phyloP scores from a whole-genome alignment of 2,888 invertebrate genomes.

The Trisateles emortualis region DNA sequence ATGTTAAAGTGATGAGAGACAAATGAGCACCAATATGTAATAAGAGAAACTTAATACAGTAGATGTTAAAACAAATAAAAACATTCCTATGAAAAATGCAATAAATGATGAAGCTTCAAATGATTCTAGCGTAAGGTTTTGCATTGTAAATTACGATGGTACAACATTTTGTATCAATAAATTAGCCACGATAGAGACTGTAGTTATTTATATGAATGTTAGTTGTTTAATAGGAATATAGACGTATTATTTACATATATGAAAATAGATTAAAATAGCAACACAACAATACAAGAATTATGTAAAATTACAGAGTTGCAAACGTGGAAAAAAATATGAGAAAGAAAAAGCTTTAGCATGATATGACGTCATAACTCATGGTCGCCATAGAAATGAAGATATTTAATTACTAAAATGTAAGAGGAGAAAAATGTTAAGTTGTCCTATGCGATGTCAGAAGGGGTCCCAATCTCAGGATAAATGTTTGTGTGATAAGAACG shows the following conservation, averaged over 20 bases:
- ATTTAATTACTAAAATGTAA: too few relatives aligned
- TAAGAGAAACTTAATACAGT: conserved; percentile 41
- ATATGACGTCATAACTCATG: too few relatives aligned
- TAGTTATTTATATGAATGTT: conserved; percentile 82
- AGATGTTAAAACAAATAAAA: conserved; percentile 37
- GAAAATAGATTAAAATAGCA: background rate
- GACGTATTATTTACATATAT: conserved; percentile 12
- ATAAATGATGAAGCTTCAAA: conserved; percentile 55
- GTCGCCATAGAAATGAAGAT: too few relatives aligned
- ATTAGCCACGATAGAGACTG: conserved; percentile 78
- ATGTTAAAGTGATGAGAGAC: conserved; percentile 52
- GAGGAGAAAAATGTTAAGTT: too few relatives aligned
- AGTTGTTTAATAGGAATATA: conserved; percentile 64
- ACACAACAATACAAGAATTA: background rate
- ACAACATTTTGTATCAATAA: conserved; percentile 55
- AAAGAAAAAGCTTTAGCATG: too few relatives aligned
- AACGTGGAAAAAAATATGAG: background rate
- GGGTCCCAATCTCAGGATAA: too few relatives aligned
- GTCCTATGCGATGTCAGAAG: too few relatives aligned
- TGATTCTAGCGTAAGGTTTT: conserved; percentile 47
- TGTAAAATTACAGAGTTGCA: background rate
- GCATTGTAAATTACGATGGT: conserved; percentile 43
- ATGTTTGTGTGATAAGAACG: too few relatives aligned
- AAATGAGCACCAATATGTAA: conserved; percentile 53
- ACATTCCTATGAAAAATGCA: conserved; percentile 60